phyloP scores from a whole-genome alignment of 2,797 vertebrate species.

The Amphiprion clarkii region DNA sequence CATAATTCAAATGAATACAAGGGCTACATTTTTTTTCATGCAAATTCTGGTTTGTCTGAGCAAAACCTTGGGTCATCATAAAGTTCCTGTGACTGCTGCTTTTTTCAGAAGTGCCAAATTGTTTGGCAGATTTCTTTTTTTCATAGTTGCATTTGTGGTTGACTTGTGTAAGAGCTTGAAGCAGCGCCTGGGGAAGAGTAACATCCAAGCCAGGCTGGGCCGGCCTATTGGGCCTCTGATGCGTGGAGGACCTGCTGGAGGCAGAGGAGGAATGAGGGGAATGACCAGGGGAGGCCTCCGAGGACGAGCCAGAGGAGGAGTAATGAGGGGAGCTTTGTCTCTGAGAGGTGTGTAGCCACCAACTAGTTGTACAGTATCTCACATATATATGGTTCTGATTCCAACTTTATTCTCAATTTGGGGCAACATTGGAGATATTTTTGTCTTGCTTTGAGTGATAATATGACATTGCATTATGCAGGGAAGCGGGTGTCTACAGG shows the following conservation, averaged over 20 bases:
- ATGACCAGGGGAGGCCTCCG: conserved; percentile 89
- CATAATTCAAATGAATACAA: too few relatives aligned
- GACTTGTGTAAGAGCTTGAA: conserved; percentile 91
- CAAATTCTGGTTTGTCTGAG: too few relatives aligned
- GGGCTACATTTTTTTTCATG: neutral
- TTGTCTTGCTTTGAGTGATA: neutral
- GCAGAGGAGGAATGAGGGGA: conserved; percentile 90
- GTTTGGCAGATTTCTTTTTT: neutral
- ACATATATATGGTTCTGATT: neutral
- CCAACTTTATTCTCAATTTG: neutral
- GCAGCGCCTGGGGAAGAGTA: conserved; percentile 96
- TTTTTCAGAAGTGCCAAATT: neutral
- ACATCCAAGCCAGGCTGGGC: conserved; percentile 96
- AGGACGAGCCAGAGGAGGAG: conserved; percentile 88
- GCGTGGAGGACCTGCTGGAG: conserved; percentile 85
- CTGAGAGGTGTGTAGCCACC: conserved; percentile 87
- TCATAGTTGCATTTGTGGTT: neutral
- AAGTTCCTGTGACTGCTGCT: too few relatives aligned
- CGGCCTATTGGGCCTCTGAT: conserved; percentile 89
- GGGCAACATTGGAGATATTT: neutral
- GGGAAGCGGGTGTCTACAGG: conserved; percentile 79
- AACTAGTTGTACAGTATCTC: neutral
- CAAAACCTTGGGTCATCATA: too few relatives aligned
- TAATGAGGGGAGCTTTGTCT: conserved; percentile 89
- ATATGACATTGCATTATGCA: conserved; percentile 25